Percentiles rank a stretch among this genome's conserved stretches.
These are phyloP conservation scores for Oligia latruncula DNA, from an alignment of 2,888 invertebrate species.

Conservation along the genomic window DNA sequence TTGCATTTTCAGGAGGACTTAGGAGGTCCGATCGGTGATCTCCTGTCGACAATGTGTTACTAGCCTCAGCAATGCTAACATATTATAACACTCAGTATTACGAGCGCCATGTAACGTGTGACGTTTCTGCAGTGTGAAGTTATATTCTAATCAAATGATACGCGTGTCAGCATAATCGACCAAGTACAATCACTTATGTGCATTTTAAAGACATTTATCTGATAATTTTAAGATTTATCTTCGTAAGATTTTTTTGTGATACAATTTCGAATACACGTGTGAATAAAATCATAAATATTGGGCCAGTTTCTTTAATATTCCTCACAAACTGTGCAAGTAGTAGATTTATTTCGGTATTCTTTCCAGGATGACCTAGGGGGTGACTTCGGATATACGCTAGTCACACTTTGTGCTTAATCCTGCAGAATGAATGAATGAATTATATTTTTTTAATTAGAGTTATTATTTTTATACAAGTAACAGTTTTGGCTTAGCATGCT, in stretches of 20 bases:
- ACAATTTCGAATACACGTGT: conserved; percentile 72
- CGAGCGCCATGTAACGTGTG: conserved; percentile 76
- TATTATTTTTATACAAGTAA: conserved; percentile 76
- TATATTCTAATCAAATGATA: conserved; percentile 57
- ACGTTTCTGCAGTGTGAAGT: conserved; percentile 75
- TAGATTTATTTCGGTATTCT: conserved; percentile 83
- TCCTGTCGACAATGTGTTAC: conserved; percentile 92
- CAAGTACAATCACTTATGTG: conserved; percentile 71
- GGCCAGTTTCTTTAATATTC: conserved; percentile 82
- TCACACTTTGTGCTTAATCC: conserved; percentile 89
- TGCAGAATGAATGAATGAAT: conserved; percentile 83
- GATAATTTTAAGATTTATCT: conserved; percentile 71
- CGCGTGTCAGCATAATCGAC: conserved; percentile 66
- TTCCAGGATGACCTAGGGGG: conserved; percentile 92
- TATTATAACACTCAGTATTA: conserved; percentile 78
- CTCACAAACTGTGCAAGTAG: conserved; percentile 75
- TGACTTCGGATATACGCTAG: conserved; percentile 92
- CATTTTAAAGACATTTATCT: conserved; percentile 81
- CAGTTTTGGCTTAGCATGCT: conserved; percentile 79
- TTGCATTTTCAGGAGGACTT: conserved; percentile 92
- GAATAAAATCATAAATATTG: conserved; percentile 80
- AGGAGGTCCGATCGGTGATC: conserved; percentile 91
- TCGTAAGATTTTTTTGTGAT: conserved; percentile 70
- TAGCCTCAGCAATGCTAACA: conserved; percentile 79
- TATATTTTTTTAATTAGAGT: conserved; percentile 59